These are phyloP conservation scores for Doris montereyensis DNA, from an alignment of 2,888 invertebrate genomes.

Conservation along the genomic window DNA sequence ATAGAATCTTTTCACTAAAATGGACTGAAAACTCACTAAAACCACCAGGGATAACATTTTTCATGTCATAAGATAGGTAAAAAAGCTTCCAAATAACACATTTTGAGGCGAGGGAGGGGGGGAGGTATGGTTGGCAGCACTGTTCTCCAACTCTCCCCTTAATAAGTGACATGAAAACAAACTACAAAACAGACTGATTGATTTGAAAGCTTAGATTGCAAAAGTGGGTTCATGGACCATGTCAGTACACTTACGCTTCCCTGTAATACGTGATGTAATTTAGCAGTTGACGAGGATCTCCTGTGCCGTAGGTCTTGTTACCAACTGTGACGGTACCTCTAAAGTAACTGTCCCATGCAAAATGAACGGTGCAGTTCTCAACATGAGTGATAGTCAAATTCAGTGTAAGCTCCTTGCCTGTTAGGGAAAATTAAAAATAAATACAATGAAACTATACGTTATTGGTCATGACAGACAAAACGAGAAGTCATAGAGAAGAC, in stretches of 20 bases:
- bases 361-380: slow-evolving; percentile 44
- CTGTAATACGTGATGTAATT: slow-evolving; percentile 91
- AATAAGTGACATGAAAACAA: neutral
- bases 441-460: too few species aligned
- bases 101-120: neutral
- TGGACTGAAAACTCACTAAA: too few species aligned
- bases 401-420: neutral
- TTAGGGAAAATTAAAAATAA: neutral
- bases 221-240: neutral
- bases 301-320: slow-evolving; percentile 71
- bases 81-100: too few species aligned
- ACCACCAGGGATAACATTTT: too few species aligned
- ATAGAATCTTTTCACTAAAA: too few species aligned
- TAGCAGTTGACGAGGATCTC: slow-evolving; percentile 83
- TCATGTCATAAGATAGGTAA: too few species aligned
- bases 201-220: neutral
- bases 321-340: too few species aligned
- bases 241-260: slow-evolving; percentile 77
- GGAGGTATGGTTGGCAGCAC: neutral
- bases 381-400: neutral
- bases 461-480: too few species aligned
- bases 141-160: neutral
- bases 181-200: neutral
- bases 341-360: too few species aligned
- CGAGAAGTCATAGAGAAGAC: too few species aligned